These are phyloP conservation scores for Cherax destructor DNA, from an alignment of 1,140 invertebrate genomes.

Conservation along the genomic window DNA sequence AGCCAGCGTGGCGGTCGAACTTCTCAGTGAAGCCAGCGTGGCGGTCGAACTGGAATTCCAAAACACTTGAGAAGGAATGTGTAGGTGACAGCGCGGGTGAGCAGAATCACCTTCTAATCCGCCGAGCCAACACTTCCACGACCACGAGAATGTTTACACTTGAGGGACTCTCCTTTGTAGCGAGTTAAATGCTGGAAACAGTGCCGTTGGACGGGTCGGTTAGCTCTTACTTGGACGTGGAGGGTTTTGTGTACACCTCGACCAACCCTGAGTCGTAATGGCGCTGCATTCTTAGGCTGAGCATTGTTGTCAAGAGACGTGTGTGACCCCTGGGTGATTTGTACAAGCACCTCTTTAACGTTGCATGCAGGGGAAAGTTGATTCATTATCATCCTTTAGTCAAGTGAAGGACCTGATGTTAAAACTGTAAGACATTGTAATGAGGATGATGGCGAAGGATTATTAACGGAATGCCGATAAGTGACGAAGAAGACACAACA, in stretches of 20 bases:
- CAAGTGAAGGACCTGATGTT: no score
- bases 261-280: background rate
- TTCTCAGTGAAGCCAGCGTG: background rate
- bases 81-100: constrained; percentile 42
- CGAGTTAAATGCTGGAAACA: constrained; percentile 57
- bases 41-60: background rate
- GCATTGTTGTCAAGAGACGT: background rate
- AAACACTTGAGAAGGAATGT: constrained; percentile 39
- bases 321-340: background rate
- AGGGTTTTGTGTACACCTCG: background rate
- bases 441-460: no score
- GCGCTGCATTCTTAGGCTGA: background rate
- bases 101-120: constrained; percentile 61
- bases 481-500: no score
- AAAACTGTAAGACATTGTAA: no score
- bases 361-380: background rate
- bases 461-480: no score
- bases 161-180: constrained; percentile 55
- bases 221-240: background rate
- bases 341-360: background rate
- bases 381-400: background rate
- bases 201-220: constrained; percentile 12
- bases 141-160: constrained; percentile 64
- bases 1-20: no score
- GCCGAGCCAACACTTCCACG: constrained; percentile 58